Evolutionary conservation across 2,888 invertebrate species (phyloP), one percentile per base, ranked within the genome.

Genomic region (Hermaeophaga mercurialis): DNA sequence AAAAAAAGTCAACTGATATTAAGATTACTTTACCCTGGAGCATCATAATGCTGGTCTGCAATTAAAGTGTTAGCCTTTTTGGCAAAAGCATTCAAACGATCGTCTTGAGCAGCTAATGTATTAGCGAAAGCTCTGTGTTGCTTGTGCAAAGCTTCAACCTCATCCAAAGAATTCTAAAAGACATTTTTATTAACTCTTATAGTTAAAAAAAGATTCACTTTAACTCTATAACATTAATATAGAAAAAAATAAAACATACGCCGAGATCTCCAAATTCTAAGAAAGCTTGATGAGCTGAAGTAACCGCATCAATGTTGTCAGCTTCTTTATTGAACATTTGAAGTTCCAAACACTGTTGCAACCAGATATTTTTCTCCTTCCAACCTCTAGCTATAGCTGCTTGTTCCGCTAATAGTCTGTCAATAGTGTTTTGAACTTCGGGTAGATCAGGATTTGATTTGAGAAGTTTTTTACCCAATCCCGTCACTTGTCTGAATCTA

Each of bases 261-360:
- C 96, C 97, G 38, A 92, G 82, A 65, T 94, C 89, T 7, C 85
- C 85, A 77, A 91, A 91, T 68, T 96, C 96, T 14, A 98, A 81
- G 79, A 94, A 96, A 0, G 95, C 94, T 75, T 95, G 91, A 74
- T 98, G 96, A 11, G 94, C 92, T 50, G 93, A 92, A 44, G 94
- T 94, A 8, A 92, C 89, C 0, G 97, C 95, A 78, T 98, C 97
- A 62, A 98, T 93, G 75, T 96, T 93, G 75, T 98, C 97, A 0
- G 96, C 96, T 77, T 98, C 98, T 31, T 94, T 87, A 78, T 95
- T 95, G 79, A 96, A 96, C 63, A 90, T 84, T 78, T 94, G 95
- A 57, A 97, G 80, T 66, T 96, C 92, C 24, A 94, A 84, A 62
- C 93, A 88, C 75, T 97, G 94, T 66, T 90, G 86, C 55, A 97